phyloP scores from a whole-genome alignment of 2,113 vertebrate species.

The Panurus biarmicus region DNA sequence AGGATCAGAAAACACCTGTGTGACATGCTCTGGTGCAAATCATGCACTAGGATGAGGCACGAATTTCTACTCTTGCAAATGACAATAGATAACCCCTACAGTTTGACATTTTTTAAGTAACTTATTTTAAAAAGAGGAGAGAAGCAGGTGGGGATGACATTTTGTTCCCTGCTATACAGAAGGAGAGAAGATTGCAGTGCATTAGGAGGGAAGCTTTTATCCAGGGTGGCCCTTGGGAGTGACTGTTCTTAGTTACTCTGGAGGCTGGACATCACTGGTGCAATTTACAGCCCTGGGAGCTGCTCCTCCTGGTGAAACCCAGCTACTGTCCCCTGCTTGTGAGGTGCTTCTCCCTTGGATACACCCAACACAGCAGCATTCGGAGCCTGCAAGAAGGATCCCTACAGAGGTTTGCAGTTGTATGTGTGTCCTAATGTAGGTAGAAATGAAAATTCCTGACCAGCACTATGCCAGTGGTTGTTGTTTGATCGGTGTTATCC shows the following conservation, averaged over 20 bases:
- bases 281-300: not conserved
- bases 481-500: not conserved
- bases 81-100: not conserved
- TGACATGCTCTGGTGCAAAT: not conserved
- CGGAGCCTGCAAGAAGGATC: not conserved
- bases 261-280: not conserved
- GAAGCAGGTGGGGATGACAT: not conserved
- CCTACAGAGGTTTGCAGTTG: not conserved
- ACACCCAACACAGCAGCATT: not conserved
- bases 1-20: not conserved
- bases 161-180: not conserved
- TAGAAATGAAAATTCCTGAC: not conserved
- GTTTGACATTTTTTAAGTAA: not conserved
- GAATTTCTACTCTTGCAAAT: not conserved
- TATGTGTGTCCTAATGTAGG: not conserved
- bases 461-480: not conserved
- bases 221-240: not conserved
- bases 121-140: not conserved
- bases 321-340: not conserved
- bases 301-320: not conserved
- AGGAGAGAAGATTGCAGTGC: not conserved
- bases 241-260: not conserved
- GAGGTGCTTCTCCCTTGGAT: not conserved
- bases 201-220: not conserved
- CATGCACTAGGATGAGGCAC: not conserved